A percentile compares a stretch with the other conserved stretches of the same genome.
Conservation (phyloP, 2,888 invertebrate species). For the Elysia crispata region DNA sequence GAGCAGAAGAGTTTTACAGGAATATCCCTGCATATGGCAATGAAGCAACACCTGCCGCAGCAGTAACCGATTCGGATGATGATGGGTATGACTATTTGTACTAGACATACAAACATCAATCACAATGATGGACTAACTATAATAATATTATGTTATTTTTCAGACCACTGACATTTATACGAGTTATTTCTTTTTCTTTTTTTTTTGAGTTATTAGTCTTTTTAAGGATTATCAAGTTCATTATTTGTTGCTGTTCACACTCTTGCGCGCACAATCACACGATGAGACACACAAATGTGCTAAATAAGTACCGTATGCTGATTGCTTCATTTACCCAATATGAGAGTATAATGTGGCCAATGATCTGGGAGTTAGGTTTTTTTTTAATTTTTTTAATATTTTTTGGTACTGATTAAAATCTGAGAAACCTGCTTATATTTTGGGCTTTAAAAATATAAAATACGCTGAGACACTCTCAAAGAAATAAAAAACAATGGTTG, state of each 20-base stretch:
- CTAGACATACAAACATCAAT: slow-evolving; percentile 9
- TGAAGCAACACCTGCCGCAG: slow-evolving; percentile 9
- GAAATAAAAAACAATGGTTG: slow-evolving; percentile 1
- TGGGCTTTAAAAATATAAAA: slow-evolving; percentile 9
- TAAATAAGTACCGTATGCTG: slow-evolving; percentile 1
- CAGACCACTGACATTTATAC: slow-evolving; percentile 4
- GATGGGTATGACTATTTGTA: slow-evolving; percentile 3
- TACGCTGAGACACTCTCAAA: slow-evolving; percentile 9
- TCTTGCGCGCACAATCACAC: slow-evolving; percentile 4
- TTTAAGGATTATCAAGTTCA: slow-evolving; percentile 1
- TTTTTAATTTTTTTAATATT: background rate
- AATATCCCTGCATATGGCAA: slow-evolving; percentile 1
- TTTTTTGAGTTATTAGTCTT: background rate
- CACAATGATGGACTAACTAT: slow-evolving; percentile 3
- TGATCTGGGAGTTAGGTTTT: slow-evolving; percentile 4
- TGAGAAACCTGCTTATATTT: slow-evolving; percentile 1
- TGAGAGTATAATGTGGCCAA: slow-evolving; percentile 9
- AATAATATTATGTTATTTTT: slow-evolving; percentile 9
- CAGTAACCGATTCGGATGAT: background rate
- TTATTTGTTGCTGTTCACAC: slow-evolving; percentile 9
- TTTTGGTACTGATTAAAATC: slow-evolving; percentile 1
- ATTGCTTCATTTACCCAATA: slow-evolving; percentile 9
- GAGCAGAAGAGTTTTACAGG: slow-evolving; percentile 4
- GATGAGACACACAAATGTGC: slow-evolving; percentile 9
- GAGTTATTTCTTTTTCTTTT: too few species aligned